phyloP scores from a whole-genome alignment of 2,113 vertebrate species.

The Chionomys nivalis region DNA sequence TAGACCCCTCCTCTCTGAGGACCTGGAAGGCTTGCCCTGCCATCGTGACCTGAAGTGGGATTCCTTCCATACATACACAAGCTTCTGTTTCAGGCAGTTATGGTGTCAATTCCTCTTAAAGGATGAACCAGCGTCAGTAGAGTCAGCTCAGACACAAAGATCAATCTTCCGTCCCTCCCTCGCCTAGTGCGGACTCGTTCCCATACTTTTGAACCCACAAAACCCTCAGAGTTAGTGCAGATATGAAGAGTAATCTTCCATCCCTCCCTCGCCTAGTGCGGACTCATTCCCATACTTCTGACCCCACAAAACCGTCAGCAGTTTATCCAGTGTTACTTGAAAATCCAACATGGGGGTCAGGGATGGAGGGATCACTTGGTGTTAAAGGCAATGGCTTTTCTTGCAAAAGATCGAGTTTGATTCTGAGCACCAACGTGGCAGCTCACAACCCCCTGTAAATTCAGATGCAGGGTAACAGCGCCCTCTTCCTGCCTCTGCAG shows the following conservation, averaged over 20 bases:
- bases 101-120: background rate
- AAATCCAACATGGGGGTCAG: background rate
- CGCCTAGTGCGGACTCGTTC: background rate
- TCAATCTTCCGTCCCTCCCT: background rate
- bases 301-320: background rate
- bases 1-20: background rate
- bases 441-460: background rate
- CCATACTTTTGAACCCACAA: background rate
- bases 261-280: background rate
- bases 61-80: background rate
- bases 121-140: background rate
- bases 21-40: rapidly evolving
- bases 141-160: background rate
- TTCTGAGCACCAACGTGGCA: background rate
- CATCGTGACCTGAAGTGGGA: background rate
- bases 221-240: background rate
- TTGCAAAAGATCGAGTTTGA: background rate
- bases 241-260: background rate
- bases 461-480: background rate
- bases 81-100: background rate
- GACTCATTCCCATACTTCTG: background rate
- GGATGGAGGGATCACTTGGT: background rate
- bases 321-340: background rate
- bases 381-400: background rate
- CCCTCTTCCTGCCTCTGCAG: background rate